Evolutionary conservation across 1,140 invertebrate genomes (phyloP).

Genomic region (Wiebesia pumilae): DNA sequence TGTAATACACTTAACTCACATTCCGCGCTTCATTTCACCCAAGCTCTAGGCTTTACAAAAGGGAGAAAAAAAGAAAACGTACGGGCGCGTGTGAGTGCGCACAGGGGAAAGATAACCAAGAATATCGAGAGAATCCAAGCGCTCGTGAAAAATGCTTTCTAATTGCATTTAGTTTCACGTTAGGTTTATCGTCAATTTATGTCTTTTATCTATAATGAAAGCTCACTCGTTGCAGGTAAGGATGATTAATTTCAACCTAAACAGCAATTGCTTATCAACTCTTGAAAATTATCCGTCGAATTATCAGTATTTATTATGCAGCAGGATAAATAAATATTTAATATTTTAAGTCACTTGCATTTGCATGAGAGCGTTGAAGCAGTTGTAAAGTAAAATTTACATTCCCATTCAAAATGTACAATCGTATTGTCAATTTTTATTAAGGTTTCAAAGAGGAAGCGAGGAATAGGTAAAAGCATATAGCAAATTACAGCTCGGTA

Average conservation of each 20-base stretch:
- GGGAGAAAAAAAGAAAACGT: background rate
- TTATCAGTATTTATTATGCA: too few relatives aligned
- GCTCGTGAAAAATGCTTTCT: background rate
- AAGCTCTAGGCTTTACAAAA: background rate
- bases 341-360: background rate
- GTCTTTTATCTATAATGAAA: background rate
- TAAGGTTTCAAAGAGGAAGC: background rate
- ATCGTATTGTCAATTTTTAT: background rate
- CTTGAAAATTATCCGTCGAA: too few relatives aligned
- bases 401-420: background rate
- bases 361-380: background rate
- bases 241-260: background rate
- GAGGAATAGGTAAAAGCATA: background rate
- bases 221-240: background rate
- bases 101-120: background rate
- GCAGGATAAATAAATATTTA: too few relatives aligned
- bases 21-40: conserved; percentile 32
- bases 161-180: background rate
- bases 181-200: background rate
- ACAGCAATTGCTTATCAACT: too few relatives aligned
- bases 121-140: background rate
- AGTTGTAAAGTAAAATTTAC: background rate
- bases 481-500: background rate
- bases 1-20: conserved; percentile 22
- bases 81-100: conserved; percentile 8